These are phyloP conservation scores for Dyspetes luteomarginatus DNA, from an alignment of 2,888 invertebrate genomes.

Conservation along the genomic window DNA sequence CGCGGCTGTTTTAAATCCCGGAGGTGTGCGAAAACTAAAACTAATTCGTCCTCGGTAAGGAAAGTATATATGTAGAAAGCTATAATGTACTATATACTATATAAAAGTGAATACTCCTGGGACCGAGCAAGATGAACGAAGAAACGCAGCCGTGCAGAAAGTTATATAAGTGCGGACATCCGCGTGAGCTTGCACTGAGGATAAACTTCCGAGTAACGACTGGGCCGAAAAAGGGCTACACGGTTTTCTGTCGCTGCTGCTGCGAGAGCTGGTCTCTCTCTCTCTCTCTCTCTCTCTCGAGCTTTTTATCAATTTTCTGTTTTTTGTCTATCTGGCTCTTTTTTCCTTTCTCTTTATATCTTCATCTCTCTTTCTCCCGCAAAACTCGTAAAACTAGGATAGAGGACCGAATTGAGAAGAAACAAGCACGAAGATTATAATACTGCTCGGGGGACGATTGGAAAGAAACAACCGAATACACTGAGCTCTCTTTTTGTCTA, in stretches of 20 bases:
- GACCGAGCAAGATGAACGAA: slow-evolving; percentile 1
- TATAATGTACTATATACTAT: neutral
- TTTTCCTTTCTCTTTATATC: neutral
- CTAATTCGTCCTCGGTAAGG: slow-evolving; percentile 21
- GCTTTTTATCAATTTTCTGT: neutral
- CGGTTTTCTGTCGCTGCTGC: slow-evolving; percentile 33
- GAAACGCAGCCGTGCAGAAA: slow-evolving; percentile 21
- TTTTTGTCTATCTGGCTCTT: neutral
- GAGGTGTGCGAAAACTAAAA: slow-evolving; percentile 1
- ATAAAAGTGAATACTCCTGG: slow-evolving; percentile 33
- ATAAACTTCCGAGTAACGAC: slow-evolving; percentile 56
- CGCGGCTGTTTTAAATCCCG: slow-evolving; percentile 5
- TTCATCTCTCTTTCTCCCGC: neutral
- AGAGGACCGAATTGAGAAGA: slow-evolving; percentile 11
- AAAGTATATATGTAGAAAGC: slow-evolving; percentile 5
- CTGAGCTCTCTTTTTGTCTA: neutral
- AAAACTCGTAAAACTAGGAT: slow-evolving; percentile 50
- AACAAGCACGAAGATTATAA: slow-evolving; percentile 48
- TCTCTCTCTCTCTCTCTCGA: neutral
- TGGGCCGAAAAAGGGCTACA: slow-evolving; percentile 33
- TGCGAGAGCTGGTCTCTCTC: neutral
- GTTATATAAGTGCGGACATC: slow-evolving; percentile 33
- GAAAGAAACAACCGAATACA: slow-evolving; percentile 17
- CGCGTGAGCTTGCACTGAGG: slow-evolving; percentile 1
- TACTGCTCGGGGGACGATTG: slow-evolving; percentile 32